Evolutionary conservation across 2,888 invertebrate genomes (phyloP).

Genomic region (Erebia ligea): DNA sequence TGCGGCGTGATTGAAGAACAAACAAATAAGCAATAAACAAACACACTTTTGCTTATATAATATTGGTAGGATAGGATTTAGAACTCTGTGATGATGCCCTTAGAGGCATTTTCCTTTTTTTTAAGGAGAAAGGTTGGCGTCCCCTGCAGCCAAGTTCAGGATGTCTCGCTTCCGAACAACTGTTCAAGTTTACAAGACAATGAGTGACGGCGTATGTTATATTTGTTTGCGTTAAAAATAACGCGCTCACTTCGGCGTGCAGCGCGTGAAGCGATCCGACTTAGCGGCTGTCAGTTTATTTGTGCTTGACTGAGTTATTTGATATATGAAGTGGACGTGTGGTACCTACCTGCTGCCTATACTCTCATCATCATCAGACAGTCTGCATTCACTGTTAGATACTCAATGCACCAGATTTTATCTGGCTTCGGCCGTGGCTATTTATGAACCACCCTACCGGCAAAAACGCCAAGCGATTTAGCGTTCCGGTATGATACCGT

Average conservation of each 20-base stretch:
- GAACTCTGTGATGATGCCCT: too few species aligned
- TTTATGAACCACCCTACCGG: too few species aligned
- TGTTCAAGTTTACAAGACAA: slow-evolving; percentile 67
- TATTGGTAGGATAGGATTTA: too few species aligned
- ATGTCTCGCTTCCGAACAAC: slow-evolving; percentile 78
- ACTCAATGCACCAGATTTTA: too few species aligned
- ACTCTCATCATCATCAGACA: too few species aligned
- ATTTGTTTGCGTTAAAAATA: slow-evolving; percentile 70
- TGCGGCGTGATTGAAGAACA: too few species aligned
- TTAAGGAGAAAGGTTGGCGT: slow-evolving; percentile 44
- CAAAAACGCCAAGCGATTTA: too few species aligned
- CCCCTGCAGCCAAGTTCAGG: slow-evolving; percentile 56
- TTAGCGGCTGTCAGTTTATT: slow-evolving; percentile 37
- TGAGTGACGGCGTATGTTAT: slow-evolving; percentile 61
- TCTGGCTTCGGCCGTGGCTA: too few species aligned
- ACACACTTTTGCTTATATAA: too few species aligned
- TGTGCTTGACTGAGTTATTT: slow-evolving; percentile 15
- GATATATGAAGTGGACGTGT: slow-evolving; percentile 15
- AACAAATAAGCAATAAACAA: too few species aligned
- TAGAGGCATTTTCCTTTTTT: neutral
- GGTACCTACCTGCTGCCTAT: neutral
- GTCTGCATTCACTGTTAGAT: too few species aligned
- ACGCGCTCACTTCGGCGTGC: slow-evolving; percentile 42
- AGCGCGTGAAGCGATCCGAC: slow-evolving; percentile 31
- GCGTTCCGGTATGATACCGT: too few species aligned